Evolutionary conservation across 2,797 vertebrate genomes (phyloP).

Genomic region (Pelobates cultripes): DNA sequence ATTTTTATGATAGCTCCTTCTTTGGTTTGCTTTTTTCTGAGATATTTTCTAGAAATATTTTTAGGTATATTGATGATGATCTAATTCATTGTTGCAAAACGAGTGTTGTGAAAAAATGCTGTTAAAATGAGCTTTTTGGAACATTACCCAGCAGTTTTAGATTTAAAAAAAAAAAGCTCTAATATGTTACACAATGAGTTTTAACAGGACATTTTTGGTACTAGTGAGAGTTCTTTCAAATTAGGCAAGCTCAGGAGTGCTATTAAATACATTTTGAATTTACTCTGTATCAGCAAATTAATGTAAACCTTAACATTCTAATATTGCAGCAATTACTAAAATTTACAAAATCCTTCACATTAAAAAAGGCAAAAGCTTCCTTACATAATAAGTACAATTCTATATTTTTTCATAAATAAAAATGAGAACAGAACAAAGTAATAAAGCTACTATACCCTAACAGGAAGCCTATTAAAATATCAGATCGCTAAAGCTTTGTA

Average conservation of each 20-base stretch:
- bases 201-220: constrained; percentile 14
- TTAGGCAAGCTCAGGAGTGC: neutral
- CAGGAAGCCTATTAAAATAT: constrained; percentile 77
- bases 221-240: neutral
- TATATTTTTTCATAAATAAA: constrained; percentile 65
- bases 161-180: neutral
- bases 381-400: neutral
- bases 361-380: neutral
- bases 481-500: constrained; percentile 80
- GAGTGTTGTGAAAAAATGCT: too few species aligned
- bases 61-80: too few species aligned
- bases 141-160: too few species aligned
- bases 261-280: neutral
- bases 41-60: too few species aligned
- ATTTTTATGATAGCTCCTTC: too few species aligned
- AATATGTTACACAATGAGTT: neutral
- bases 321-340: neutral
- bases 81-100: too few species aligned
- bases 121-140: too few species aligned
- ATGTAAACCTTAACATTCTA: neutral
- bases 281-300: neutral
- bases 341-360: neutral
- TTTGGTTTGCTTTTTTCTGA: too few species aligned
- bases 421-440: constrained; percentile 68
- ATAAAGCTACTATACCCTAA: constrained; percentile 79